These are phyloP conservation scores for Halesus radiatus DNA, from an alignment of 1,140 invertebrate species.

Conservation along the genomic window DNA sequence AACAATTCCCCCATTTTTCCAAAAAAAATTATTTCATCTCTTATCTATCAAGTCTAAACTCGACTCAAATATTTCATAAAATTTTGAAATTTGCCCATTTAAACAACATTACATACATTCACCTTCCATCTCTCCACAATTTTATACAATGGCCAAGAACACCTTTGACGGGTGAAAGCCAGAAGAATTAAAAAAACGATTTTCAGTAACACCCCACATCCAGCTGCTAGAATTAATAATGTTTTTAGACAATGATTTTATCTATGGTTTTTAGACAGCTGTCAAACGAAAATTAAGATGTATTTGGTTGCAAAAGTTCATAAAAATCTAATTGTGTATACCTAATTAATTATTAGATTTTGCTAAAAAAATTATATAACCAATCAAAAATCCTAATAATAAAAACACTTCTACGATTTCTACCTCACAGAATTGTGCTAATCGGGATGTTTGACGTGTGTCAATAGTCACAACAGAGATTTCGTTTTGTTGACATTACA, in stretches of 20 bases:
- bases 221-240: no score
- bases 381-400: not conserved
- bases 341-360: not conserved
- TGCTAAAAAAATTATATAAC: not conserved
- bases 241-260: not conserved
- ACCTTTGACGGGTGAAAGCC: no score
- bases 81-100: no score
- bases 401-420: not conserved
- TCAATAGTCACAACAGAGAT: constrained; percentile 16
- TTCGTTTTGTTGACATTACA: constrained; percentile 17
- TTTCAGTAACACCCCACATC: no score
- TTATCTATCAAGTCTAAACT: no score
- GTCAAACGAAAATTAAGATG: constrained; percentile 33
- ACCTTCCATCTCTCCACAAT: no score
- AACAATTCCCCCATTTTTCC: no score
- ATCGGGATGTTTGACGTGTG: not conserved
- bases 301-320: not conserved
- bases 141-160: no score
- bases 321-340: not conserved
- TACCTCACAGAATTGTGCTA: not conserved
- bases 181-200: no score
- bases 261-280: constrained; percentile 18
- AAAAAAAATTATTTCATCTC: no score
- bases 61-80: no score
- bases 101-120: no score